phyloP scores from a whole-genome alignment of 2,113 vertebrate genomes.

The Fulmarus glacialis region DNA sequence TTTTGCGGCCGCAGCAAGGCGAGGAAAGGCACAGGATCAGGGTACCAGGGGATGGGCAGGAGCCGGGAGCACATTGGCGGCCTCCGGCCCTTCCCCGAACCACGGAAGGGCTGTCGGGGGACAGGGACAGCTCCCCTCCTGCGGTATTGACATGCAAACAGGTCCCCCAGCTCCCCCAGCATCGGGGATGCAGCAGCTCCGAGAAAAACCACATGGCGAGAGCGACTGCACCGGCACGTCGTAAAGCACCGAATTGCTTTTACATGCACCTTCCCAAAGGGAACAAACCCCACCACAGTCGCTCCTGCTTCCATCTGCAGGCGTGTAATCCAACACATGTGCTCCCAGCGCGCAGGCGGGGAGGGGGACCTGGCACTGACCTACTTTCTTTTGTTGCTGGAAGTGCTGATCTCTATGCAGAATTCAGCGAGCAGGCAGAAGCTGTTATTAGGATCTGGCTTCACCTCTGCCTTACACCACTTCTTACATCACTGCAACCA shows the following conservation, averaged over 20 bases:
- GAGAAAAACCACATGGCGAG: neutral
- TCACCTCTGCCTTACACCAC: conserved; percentile 1
- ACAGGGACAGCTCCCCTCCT: fast-evolving
- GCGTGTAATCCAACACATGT: conserved; percentile 49
- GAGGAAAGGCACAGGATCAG: neutral
- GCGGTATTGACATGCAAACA: neutral
- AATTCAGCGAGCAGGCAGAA: conserved; percentile 58
- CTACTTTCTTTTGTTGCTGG: conserved; percentile 81
- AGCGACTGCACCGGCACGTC: neutral
- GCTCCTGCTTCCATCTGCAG: conserved; percentile 12
- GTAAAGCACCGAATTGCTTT: neutral
- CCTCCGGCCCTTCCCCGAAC: neutral
- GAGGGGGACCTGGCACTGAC: conserved; percentile 69
- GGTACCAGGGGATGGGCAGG: neutral
- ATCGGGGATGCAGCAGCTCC: neutral
- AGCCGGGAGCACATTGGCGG: neutral
- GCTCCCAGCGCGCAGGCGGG: neutral
- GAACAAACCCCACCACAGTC: neutral
- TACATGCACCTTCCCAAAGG: neutral
- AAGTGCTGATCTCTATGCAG: conserved; percentile 76
- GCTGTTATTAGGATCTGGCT: neutral
- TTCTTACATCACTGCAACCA: neutral
- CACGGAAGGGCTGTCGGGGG: neutral
- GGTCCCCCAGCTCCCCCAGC: neutral
- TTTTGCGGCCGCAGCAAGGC: conserved; percentile 25